These are phyloP conservation scores for Steatocranus sp. DNA, from an alignment of 2,797 vertebrate species.

Conservation along the genomic window DNA sequence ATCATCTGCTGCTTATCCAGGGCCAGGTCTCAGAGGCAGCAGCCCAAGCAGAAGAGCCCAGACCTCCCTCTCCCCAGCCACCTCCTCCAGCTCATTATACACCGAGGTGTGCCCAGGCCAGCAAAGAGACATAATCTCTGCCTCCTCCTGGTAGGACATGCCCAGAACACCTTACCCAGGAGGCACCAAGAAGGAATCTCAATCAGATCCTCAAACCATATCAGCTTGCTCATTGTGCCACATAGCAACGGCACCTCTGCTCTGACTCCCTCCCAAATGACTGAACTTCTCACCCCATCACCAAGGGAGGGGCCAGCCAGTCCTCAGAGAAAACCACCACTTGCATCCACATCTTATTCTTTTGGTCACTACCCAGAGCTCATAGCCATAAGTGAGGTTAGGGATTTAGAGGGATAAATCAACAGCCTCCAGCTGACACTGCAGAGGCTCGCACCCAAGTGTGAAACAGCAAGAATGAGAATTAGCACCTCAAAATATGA, in stretches of 20 bases:
- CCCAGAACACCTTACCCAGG: not conserved
- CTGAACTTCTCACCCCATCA: not conserved
- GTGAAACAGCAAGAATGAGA: not conserved
- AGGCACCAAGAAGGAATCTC: not conserved
- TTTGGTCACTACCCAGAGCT: not conserved
- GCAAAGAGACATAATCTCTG: not conserved
- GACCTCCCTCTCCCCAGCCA: not conserved
- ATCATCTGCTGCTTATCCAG: not conserved
- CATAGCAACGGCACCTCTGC: not conserved
- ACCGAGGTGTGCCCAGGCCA: not conserved
- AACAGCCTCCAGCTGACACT: not conserved
- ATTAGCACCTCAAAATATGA: not conserved
- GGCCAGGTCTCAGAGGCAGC: not conserved
- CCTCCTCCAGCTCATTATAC: not conserved
- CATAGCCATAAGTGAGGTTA: not conserved
- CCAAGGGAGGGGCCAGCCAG: not conserved
- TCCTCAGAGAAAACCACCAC: not conserved
- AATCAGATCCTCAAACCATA: not conserved
- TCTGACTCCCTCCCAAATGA: not conserved
- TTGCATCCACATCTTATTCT: not conserved
- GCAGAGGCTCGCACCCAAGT: not conserved
- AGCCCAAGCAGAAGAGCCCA: not conserved
- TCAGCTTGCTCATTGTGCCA: not conserved
- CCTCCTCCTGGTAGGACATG: not conserved
- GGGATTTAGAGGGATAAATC: not conserved